These are phyloP conservation scores for Xenopus petersii DNA, from an alignment of 2,797 vertebrate genomes.

Conservation along the genomic window DNA sequence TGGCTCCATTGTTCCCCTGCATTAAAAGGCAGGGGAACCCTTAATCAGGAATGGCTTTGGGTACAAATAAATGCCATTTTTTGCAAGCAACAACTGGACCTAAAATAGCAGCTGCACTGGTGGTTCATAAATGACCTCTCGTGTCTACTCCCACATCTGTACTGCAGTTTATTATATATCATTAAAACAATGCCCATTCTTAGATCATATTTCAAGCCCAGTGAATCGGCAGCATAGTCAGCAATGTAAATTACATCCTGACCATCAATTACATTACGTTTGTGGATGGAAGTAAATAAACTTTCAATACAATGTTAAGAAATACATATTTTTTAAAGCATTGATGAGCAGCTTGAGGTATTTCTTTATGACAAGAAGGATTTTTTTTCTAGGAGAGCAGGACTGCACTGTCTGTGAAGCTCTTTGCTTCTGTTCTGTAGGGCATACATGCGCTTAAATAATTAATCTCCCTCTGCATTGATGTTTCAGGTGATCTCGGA, in stretches of 20 bases:
- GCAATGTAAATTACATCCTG: background rate
- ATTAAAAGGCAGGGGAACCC: too few species aligned
- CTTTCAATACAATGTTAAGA: background rate
- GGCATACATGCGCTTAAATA: constrained; percentile 25
- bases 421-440: constrained; percentile 25
- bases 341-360: constrained; percentile 11
- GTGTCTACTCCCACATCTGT: too few species aligned
- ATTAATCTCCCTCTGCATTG: constrained; percentile 19
- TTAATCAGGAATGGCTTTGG: too few species aligned
- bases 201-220: too few species aligned
- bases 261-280: background rate
- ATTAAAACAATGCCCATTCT: too few species aligned
- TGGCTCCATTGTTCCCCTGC: too few species aligned
- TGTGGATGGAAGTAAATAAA: background rate
- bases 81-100: too few species aligned
- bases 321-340: constrained; percentile 7
- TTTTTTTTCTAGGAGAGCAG: constrained; percentile 7
- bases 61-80: too few species aligned
- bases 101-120: too few species aligned
- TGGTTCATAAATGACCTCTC: too few species aligned
- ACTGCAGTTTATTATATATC: too few species aligned
- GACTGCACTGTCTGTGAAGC: constrained; percentile 6
- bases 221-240: background rate
- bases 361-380: constrained; percentile 23
- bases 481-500: constrained; percentile 35